phyloP scores from a whole-genome alignment of 2,797 vertebrate genomes.

The Propithecus deckenii region DNA sequence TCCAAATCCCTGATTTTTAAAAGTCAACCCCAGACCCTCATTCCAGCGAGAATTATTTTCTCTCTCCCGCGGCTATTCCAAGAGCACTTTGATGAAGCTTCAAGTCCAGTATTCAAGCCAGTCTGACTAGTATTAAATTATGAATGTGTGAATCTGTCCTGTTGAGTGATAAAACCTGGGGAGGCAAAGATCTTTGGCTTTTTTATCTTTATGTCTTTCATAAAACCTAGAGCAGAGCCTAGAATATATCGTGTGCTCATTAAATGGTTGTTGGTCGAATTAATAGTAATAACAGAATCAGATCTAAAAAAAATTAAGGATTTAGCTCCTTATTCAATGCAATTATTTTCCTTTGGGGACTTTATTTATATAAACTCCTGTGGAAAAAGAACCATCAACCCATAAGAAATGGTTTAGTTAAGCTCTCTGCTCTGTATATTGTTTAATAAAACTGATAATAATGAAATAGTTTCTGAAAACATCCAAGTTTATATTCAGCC shows the following conservation, averaged over 20 bases:
- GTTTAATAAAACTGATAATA: background rate
- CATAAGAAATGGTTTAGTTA: constrained; percentile 32
- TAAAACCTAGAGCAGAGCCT: background rate
- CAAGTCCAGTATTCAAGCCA: background rate
- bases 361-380: background rate
- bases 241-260: background rate
- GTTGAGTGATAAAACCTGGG: background rate
- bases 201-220: background rate
- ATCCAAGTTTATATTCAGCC: constrained; percentile 16
- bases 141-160: background rate
- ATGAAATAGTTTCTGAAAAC: constrained; percentile 21
- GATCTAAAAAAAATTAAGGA: background rate
- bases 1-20: background rate
- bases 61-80: background rate
- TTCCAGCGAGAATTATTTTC: background rate
- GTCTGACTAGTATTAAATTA: background rate
- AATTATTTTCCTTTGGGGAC: background rate
- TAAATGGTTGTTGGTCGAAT: background rate
- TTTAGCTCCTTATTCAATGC: background rate
- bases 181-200: background rate
- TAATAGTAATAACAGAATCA: background rate
- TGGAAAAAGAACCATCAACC: background rate
- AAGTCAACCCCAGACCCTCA: background rate
- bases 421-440: background rate
- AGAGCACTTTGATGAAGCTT: background rate